Base-by-base conservation (phyloP, 1,140 invertebrate species). In the Bacillus rossius region DNA sequence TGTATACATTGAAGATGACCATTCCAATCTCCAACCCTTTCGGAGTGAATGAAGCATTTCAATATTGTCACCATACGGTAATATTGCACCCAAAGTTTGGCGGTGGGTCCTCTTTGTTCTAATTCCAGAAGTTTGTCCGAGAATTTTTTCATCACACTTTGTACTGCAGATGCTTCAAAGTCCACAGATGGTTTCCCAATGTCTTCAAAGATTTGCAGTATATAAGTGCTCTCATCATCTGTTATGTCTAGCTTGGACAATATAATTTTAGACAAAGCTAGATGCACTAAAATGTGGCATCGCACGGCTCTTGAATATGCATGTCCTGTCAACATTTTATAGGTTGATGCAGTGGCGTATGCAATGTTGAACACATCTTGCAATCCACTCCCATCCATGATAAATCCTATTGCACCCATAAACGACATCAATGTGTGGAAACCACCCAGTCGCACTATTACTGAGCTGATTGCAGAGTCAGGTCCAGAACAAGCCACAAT, bases 391-490 rank as follows among this genome's bases (percentile, higher is more conserved):
- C 66, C 70, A 26, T 45, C 52, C 72, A 75, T 75, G 20, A 74
- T 63, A 43, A 62, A 54, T 16, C 72, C 73, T 51, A 75, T 69
- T 40, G 38, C 60, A 45, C 71, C 73, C 41, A 76, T 25, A 53
- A 72, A 76, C 16, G 71, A 73, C 67, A 75, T 73, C 14, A 73
- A 17, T 10, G 69, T 41, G 63, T 75, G 67, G 58, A 72, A 73
- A 47, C 66, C 65, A 37, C 68, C 65, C 25, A 69, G 57, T 42
- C 63, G 57, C 8, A 69, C 29, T n/a, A 64, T 37, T 41, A 67
- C 22, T 16, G 57, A 55, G 8, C 53, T 56, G 3, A 66, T 40
- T 58, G 40, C 23, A 14, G n/a, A 26, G 55, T 43, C 13, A 48
- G 54, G 41, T 48, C 20, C 22, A 22, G 13, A 19, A 10, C 34